These are phyloP conservation scores for Phycodurus eques DNA, from an alignment of 2,113 vertebrate genomes.

Conservation along the genomic window DNA sequence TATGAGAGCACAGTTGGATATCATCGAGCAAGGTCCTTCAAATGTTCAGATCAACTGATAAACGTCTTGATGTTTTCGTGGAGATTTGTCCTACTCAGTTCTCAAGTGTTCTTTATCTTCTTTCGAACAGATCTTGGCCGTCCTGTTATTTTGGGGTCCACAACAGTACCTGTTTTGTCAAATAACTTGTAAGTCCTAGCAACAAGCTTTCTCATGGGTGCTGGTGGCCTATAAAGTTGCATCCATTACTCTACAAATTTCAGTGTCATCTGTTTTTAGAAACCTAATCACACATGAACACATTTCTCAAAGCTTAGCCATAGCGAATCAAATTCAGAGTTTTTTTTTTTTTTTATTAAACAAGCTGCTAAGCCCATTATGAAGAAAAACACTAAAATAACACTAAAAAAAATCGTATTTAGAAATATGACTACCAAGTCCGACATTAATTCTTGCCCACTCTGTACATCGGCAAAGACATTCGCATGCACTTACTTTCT, in stretches of 20 bases:
- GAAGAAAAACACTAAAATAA: too few relatives aligned
- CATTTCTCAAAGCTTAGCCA: neutral
- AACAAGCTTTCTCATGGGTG: neutral
- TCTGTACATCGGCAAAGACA: conserved; percentile 55
- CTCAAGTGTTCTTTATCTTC: too few relatives aligned
- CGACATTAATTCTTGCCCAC: conserved; percentile 12
- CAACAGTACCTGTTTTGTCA: neutral
- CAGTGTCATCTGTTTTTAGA: neutral
- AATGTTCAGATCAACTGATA: too few relatives aligned
- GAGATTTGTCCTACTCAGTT: too few relatives aligned
- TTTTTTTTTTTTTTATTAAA: neutral
- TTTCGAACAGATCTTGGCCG: too few relatives aligned
- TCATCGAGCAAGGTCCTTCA: too few relatives aligned
- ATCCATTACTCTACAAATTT: neutral
- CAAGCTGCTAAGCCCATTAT: neutral
- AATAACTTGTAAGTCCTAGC: neutral
- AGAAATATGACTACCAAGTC: neutral
- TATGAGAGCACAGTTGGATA: too few relatives aligned
- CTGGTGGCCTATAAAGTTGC: neutral
- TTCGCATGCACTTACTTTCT: conserved; percentile 50
- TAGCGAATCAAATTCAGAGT: neutral
- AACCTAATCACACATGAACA: conserved; percentile 23
- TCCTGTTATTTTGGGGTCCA: neutral
- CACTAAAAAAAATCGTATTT: too few relatives aligned
- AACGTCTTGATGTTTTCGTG: too few relatives aligned